Evolutionary conservation across 2,888 invertebrate genomes (phyloP), one percentile per base, ranked within the genome.

Genomic region (Phrixothrix hirtus): DNA sequence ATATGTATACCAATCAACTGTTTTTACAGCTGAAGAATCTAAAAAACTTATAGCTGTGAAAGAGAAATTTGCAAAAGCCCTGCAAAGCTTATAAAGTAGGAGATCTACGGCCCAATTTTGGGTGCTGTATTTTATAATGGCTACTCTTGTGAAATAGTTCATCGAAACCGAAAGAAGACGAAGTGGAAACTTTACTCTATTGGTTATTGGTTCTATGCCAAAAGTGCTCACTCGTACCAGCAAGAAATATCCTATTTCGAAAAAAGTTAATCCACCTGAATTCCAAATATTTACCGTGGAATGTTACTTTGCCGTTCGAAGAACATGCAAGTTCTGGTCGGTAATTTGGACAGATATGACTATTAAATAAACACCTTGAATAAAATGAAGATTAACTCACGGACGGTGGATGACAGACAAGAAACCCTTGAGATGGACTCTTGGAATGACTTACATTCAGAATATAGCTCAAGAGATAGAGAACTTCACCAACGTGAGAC

Each of bases 381-480:
- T 9, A 25, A 38, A 10, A 26, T 35, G 16, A 25, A 11, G 21
- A 25, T 55, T 49, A 1, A 10, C 53, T 9, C 12, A 12, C 14
- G 49, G 48, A 0, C 48, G 56, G 36, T 58, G 46, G 1, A 38
- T 57, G 2, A 44, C 43, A 4, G 45, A 59, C 2, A 57, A 43
- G 21, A 51, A 45, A 7, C 34, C 59, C 1, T 7, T 37, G 10
- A 36, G 32, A 36, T 59, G 58, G 59, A 51, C 26, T 12, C 12
- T 25, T 16, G 56, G 58, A 16, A 57, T 52, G 37, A 49, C 38
- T 26, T 12, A 17, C 21, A 38, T 51, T n/a, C 27, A 44, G 21
- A 39, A 55, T 26, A 41, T 58, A 30, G 50, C 44, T 35, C 30
- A 36, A 15, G 38, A 29, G 17, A 7, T 61, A 6, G 56, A 58